Evolutionary conservation across 2,888 invertebrate species (phyloP).

Genomic region (Resseliella maxima): DNA sequence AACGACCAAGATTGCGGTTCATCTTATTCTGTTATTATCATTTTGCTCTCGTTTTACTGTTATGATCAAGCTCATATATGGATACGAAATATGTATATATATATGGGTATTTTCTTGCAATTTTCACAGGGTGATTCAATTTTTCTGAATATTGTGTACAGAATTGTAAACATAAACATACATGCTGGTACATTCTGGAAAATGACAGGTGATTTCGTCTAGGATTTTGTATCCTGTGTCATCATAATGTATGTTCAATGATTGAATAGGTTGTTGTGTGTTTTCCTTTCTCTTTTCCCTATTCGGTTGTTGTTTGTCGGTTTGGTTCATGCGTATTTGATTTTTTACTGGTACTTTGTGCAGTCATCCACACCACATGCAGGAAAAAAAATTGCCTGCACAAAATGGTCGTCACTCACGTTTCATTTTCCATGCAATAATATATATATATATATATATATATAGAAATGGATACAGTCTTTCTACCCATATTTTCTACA

Average conservation of each 20-base stretch:
- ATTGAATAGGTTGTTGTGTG: no score
- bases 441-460: neutral
- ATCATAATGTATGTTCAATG: neutral
- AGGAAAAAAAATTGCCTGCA: constrained; percentile 27
- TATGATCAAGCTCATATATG: neutral
- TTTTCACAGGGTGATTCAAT: neutral
- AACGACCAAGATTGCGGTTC: constrained; percentile 31
- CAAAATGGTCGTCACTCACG: constrained; percentile 41
- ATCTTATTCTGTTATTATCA: constrained; percentile 8
- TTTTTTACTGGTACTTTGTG: constrained; percentile 45
- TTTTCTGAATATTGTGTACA: no score
- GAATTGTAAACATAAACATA: no score
- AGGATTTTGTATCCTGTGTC: neutral
- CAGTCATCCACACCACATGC: constrained; percentile 29
- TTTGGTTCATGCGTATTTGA: constrained; percentile 53
- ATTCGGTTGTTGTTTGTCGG: constrained; percentile 8
- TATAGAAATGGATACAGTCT: no score
- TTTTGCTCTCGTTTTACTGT: constrained; percentile 20
- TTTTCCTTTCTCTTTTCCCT: neutral
- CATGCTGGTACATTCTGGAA: neutral
- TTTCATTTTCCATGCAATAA: constrained; percentile 31
- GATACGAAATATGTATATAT: no score
- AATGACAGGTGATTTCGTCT: neutral
- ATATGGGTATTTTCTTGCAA: no score
- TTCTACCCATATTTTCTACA: neutral